Evolutionary conservation across 2,888 invertebrate genomes (phyloP), one percentile per base, ranked within the genome.

Genomic region (Napeogenes sylphis): DNA sequence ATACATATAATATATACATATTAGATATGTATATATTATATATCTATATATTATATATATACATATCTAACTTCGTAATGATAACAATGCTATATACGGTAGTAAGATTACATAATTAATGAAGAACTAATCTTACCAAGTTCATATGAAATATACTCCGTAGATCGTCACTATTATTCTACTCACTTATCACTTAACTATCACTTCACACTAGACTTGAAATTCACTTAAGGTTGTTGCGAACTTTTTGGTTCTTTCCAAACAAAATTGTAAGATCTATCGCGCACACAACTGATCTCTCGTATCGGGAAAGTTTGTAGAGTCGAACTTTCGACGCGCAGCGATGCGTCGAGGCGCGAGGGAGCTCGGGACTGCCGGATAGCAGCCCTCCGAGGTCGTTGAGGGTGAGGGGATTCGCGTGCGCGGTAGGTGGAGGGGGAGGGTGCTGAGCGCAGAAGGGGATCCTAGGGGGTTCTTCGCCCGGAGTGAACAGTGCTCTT

Each of bases 401-500:
- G 62, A 67, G 46, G 58, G 63, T 61, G 70, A 66, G 58, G 69
- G 56, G 71, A 56, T 69, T 58, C 71, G 61, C 70, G 70, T 63
- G 66, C 66, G 63, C 65, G 60, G 59, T 58, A 45, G 53, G 57
- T 53, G 55, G 62, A 55, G 59, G 62, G 58, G 64, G 10, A 47
- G 35, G 47, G 47, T 42, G 59, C 65, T 45, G 62, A 32, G 59
- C 61, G 57, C 61, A 45, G 59, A 53, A 59, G 51, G 30, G 21
- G 51, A 12, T 30, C 3, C 30, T 30, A 30, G 51, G 51, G 51
- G 51, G 30, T 30, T 51, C 51, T 30, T 56, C 56, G 58, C 62
- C 64, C 61, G 68, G 67, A 67, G 69, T 67, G 68, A 71, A 70
- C 75, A 66, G 63, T 73, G 74, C 75, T 82, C 85, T 82, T 82